Evolutionary conservation across 2,797 vertebrate species (phyloP), one percentile per base, ranked within the genome.

Genomic region (Rhyacichthys aspro): DNA sequence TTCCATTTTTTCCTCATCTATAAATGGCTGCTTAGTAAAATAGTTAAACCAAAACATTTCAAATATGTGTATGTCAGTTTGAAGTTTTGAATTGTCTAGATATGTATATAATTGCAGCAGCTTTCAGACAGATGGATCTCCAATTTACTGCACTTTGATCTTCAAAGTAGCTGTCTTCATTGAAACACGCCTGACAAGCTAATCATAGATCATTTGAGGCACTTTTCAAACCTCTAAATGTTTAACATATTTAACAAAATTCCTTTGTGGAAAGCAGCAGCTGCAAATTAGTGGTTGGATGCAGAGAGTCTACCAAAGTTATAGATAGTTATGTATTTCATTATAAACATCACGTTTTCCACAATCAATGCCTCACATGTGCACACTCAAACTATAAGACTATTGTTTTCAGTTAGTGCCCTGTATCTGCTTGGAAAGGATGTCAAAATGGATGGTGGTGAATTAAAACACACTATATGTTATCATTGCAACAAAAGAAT

Each of bases 121-220:
- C 39, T 14, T 63, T 70, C 18, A 50, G 41, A 46, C 52, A 28
- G 18, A 46, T 43, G 7, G 15, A 56, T 67, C 55, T 61, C 48
- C 57, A 66, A 56, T 72, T 59, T 59, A 74, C 15, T 9, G 12
- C n/a, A 18, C 9, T 68, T 63, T 81, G 15, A 72, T 79, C 71
- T 75, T 72, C 55, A 73, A 14, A 65, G 39, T 9, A 17, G 32
- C 37, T 33, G 11, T 43, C 33, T 8, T 72, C 59, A 52, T 52
- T 43, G 17, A 15, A 33, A 64, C 43, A 43, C 16, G 36, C 37
- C 52, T 42, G 71, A 75, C 69, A 62, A 53, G 50, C 70, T 70
- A 63, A 76, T 72, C 64, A 68, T 12, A 67, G 43, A 55, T 70
- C 34, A 78, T 78, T 68, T 66, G 11, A 57, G 49, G 16, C 59